Evolutionary conservation across 2,888 invertebrate genomes (phyloP), one percentile per base, ranked within the genome.

Genomic region (Panopea generosa): DNA sequence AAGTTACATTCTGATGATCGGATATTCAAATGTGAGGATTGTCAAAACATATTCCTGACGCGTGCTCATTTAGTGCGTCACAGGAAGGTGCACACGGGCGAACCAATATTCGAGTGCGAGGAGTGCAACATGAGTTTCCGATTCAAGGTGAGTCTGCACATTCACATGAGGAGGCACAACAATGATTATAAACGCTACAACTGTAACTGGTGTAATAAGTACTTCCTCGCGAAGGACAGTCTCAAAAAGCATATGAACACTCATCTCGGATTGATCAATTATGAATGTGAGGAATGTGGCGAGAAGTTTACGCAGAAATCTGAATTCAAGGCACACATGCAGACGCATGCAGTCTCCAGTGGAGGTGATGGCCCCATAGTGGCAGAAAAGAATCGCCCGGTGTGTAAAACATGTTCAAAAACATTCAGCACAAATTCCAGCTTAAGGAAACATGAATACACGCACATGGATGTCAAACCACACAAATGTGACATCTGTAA

Each of bases 391-490:
- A n/a, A 14, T 3, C 49, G 29, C n/a, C 77, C 77, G 1, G 60
- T 49, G 2, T 77, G 77, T 65, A 72, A 68, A 59, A 69, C 60
- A 0, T 77, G 77, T 38, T 22, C 16, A 40, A 77, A 77, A 55
- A 65, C 66, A n/a, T 77, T 77, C 61, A 72, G 77, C 33, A 68
- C 77, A 2, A 77, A 77, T 47, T 77, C 77, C 38, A 77, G 77
- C 60, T 65, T 77, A 45, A 22, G 77, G 24, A 77, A 77, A 56
- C 77, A 77, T 24, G 68, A 69, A 40, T 77, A 68, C 38, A 77
- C 63, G 4, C 77, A 77, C 52, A 53, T 77, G 43, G 77, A 68
- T 33, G 68, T 55, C n/a, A 77, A 77, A 38, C 77, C 77, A 16
- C 72, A 77, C 43, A 77, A 77, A 50, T 77, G 77, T 77, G 50